Evolutionary conservation across 2,888 invertebrate genomes (phyloP).

Genomic region (Toxonevra muliebris): DNA sequence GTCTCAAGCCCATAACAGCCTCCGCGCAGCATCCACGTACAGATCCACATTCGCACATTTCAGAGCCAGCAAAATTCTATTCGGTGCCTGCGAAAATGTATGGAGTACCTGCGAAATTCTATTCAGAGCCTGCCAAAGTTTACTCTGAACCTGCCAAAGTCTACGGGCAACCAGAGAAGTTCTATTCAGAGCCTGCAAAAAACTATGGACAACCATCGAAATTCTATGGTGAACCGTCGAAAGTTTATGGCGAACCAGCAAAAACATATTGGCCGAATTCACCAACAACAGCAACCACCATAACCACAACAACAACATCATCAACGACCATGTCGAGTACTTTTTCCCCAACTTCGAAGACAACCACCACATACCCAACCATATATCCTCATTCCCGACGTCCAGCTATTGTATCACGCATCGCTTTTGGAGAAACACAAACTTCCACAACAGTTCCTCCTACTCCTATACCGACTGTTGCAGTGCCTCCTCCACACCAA

Average conservation of each 20-base stretch:
- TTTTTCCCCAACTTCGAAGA: neutral
- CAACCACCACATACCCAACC: slow-evolving; percentile 31
- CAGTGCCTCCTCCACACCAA: slow-evolving; percentile 21
- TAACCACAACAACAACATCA: slow-evolving; percentile 41
- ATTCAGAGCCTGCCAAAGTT: slow-evolving; percentile 71
- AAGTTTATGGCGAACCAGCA: slow-evolving; percentile 67
- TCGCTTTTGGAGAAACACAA: slow-evolving; percentile 59
- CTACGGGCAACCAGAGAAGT: slow-evolving; percentile 67
- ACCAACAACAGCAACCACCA: slow-evolving; percentile 38
- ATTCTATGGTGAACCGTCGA: slow-evolving; percentile 70
- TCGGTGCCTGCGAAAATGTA: slow-evolving; percentile 67
- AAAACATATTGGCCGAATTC: slow-evolving; percentile 66
- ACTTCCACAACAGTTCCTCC: slow-evolving; percentile 38
- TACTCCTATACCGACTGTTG: slow-evolving; percentile 25
- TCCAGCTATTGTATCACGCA: slow-evolving; percentile 59
- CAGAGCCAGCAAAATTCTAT: slow-evolving; percentile 69
- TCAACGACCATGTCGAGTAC: slow-evolving; percentile 21
- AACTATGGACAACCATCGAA: slow-evolving; percentile 71
- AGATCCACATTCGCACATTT: slow-evolving; percentile 50
- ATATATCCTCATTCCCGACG: slow-evolving; percentile 52
- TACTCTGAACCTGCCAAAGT: slow-evolving; percentile 70
- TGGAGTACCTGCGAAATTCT: slow-evolving; percentile 66
- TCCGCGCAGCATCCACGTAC: slow-evolving; percentile 20
- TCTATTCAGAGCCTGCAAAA: slow-evolving; percentile 67
- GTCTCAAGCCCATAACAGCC: slow-evolving; percentile 48